phyloP scores from a whole-genome alignment of 2,113 vertebrate species.

The Hypocryptadius cinnamomeus region DNA sequence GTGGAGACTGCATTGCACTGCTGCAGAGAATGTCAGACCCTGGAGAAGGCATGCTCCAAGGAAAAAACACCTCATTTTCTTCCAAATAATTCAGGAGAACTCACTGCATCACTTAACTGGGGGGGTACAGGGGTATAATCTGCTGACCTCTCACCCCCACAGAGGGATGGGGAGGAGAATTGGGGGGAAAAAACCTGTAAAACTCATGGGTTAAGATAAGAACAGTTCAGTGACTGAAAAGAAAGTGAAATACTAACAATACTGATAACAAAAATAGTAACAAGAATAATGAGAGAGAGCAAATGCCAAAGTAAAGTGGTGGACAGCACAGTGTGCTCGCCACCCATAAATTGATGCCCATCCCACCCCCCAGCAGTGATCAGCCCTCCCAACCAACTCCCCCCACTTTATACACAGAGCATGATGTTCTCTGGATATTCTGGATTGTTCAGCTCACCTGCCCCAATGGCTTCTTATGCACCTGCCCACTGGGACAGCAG shows the following conservation, averaged over 20 bases:
- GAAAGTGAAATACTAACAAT: not conserved
- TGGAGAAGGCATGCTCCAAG: not conserved
- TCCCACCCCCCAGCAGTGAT: not conserved
- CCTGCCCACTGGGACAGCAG: not conserved
- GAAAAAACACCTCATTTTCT: not conserved
- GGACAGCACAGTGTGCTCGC: not conserved
- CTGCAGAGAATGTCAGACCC: not conserved
- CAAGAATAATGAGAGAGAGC: not conserved
- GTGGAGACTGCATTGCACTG: not conserved
- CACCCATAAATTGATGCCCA: not conserved
- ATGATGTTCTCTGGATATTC: not conserved
- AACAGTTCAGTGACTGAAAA: not conserved
- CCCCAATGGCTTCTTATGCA: not conserved
- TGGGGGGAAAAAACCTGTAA: not conserved
- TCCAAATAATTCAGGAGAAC: not conserved
- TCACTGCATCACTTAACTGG: accelerated
- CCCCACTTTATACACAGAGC: not conserved
- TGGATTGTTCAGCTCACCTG: not conserved
- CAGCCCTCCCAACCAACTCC: not conserved
- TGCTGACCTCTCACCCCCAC: not conserved
- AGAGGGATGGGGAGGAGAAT: not conserved
- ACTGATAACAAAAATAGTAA: not conserved
- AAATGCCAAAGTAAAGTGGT: not conserved
- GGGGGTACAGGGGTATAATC: not conserved
- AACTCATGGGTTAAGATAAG: not conserved